These are phyloP conservation scores for Drosophila percnosoma DNA, from an alignment of 2,888 invertebrate species.

Conservation along the genomic window DNA sequence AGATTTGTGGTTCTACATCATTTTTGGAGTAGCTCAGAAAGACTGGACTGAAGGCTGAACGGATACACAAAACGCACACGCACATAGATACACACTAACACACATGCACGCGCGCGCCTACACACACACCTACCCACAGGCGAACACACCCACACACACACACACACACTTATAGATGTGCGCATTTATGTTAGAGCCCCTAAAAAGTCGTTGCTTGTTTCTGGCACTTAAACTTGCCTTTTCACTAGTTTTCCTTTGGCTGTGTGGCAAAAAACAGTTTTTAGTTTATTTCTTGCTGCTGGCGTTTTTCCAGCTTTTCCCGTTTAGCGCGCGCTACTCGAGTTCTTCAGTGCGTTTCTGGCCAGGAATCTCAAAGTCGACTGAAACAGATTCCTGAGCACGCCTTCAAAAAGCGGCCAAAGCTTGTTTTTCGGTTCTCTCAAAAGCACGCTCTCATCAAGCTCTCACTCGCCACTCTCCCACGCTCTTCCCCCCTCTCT, in stretches of 20 bases:
- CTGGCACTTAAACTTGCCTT: conserved; percentile 73
- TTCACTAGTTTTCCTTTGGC: conserved; percentile 65
- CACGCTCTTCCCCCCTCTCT: conserved; percentile 1
- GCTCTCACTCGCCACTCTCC: conserved; percentile 39
- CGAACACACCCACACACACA: conserved; percentile 14
- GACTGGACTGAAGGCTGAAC: conserved; percentile 46
- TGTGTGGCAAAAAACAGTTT: conserved; percentile 46
- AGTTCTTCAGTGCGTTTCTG: conserved; percentile 46
- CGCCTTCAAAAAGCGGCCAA: conserved; percentile 37
- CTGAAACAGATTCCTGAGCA: conserved; percentile 49
- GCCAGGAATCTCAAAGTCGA: conserved; percentile 72
- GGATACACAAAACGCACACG: conserved; percentile 71
- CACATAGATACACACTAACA: conserved; percentile 41
- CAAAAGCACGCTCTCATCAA: conserved; percentile 30
- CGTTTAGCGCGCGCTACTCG: conserved; percentile 49
- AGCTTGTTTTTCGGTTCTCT: conserved; percentile 22
- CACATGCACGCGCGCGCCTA: conserved; percentile 7
- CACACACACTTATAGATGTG: background rate
- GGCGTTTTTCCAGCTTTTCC: conserved; percentile 67
- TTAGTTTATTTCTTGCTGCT: conserved; percentile 53
- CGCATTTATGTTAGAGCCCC: conserved; percentile 12
- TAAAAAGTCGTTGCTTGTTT: conserved; percentile 30
- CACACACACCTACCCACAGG: conserved; percentile 2
- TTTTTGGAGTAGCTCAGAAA: conserved; percentile 57
- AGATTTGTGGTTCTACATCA: conserved; percentile 47